Evolutionary conservation across 2,888 invertebrate species (phyloP).

Genomic region (Agrochola circellaris): DNA sequence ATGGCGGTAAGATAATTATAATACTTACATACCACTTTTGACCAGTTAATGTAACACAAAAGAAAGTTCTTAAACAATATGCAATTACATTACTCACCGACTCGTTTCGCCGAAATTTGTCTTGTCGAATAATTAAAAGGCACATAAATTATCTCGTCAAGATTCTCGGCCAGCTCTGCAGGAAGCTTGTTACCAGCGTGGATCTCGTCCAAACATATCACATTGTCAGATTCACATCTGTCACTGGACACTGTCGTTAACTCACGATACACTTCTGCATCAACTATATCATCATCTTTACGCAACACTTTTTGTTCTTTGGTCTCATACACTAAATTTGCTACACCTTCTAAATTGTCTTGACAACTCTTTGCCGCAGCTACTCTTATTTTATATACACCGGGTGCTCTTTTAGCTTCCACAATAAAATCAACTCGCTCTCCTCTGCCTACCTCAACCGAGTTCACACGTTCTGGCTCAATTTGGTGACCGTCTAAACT

Average conservation of each 20-base stretch:
- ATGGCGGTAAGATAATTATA: constrained; percentile 20
- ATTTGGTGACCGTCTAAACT: constrained; percentile 93
- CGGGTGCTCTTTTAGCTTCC: constrained; percentile 90
- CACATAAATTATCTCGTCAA: constrained; percentile 92
- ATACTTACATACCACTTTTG: constrained; percentile 27
- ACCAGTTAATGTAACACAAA: constrained; percentile 46
- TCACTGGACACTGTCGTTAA: constrained; percentile 86
- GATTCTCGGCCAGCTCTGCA: constrained; percentile 82
- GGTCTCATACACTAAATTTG: constrained; percentile 86
- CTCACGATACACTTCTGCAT: constrained; percentile 74
- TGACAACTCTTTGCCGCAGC: constrained; percentile 88
- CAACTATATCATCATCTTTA: constrained; percentile 77
- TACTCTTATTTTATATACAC: constrained; percentile 92
- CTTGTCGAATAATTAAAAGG: constrained; percentile 92
- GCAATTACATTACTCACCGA: constrained; percentile 81
- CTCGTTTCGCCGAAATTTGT: constrained; percentile 85
- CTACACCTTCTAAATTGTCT: constrained; percentile 87
- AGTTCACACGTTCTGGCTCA: constrained; percentile 89
- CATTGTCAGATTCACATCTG: constrained; percentile 84
- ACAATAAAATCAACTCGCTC: constrained; percentile 95
- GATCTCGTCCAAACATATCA: constrained; percentile 91
- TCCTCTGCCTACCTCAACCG: constrained; percentile 92
- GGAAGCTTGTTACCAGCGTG: constrained; percentile 89
- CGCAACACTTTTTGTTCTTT: constrained; percentile 77
- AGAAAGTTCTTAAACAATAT: constrained; percentile 63